phyloP scores from a whole-genome alignment of 2,113 vertebrate genomes.

The Prunella fulvescens region DNA sequence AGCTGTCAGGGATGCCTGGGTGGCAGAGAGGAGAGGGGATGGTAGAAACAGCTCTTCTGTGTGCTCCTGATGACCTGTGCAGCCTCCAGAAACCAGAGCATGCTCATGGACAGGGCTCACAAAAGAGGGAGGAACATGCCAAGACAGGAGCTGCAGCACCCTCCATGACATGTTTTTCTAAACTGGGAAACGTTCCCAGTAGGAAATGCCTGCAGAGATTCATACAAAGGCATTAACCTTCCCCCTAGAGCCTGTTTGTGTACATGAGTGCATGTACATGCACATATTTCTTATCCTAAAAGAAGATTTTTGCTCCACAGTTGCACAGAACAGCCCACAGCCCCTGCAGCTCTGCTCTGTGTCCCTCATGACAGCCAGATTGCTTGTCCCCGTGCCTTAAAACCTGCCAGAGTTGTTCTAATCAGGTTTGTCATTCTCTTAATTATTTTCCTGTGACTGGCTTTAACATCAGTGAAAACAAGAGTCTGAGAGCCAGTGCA shows the following conservation, averaged over 20 bases:
- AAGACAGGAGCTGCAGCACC: neutral
- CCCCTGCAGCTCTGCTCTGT: neutral
- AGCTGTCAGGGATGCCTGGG: neutral
- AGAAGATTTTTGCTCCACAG: neutral
- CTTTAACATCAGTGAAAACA: neutral
- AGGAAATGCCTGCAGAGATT: conserved; percentile 24
- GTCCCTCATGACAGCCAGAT: neutral
- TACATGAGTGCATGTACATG: neutral
- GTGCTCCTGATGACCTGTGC: neutral
- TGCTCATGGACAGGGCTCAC: neutral
- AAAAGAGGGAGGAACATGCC: neutral
- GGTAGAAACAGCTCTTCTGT: neutral
- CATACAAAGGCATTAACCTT: neutral
- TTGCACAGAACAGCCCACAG: neutral
- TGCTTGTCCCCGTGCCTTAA: neutral
- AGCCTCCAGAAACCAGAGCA: neutral
- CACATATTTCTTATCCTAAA: neutral
- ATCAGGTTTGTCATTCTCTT: neutral
- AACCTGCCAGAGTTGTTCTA: neutral
- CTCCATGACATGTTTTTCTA: neutral
- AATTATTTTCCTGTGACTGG: neutral
- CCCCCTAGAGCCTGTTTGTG: neutral
- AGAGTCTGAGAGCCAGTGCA: neutral
- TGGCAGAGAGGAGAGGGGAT: neutral
- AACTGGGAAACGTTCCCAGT: neutral